These are phyloP conservation scores for Azemiops feae DNA, from an alignment of 2,113 vertebrate species.

Conservation along the genomic window DNA sequence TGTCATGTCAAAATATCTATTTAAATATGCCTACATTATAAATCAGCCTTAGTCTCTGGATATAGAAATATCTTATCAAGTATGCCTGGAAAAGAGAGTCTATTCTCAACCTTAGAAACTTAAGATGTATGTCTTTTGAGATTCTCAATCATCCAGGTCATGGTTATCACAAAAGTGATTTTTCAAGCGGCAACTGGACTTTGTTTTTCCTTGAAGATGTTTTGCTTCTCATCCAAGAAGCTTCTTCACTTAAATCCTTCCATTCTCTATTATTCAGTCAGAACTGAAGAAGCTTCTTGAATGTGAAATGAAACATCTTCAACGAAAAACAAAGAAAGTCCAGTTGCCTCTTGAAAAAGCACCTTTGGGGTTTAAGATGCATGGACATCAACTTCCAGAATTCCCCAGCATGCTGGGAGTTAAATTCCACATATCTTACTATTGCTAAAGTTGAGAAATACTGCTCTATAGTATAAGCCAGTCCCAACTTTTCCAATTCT, in stretches of 20 bases:
- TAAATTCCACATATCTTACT: background rate
- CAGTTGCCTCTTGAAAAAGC: background rate
- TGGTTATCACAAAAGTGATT: background rate
- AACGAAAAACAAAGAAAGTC: background rate
- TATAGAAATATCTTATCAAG: background rate
- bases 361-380: background rate
- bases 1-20: background rate
- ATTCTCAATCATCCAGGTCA: background rate
- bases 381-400: background rate
- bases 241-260: background rate
- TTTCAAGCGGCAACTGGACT: background rate
- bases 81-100: background rate
- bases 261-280: background rate
- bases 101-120: background rate
- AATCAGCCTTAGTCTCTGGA: background rate
- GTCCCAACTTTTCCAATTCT: background rate
- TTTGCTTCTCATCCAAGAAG: background rate
- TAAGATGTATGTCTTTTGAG: background rate
- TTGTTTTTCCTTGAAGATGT: background rate
- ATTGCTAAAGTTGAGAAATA: background rate
- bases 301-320: background rate
- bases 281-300: background rate
- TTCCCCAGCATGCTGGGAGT: background rate
- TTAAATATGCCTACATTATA: background rate
- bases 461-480: background rate